phyloP scores from a whole-genome alignment of 1,140 invertebrate species.

The Hyphantria cunea region DNA sequence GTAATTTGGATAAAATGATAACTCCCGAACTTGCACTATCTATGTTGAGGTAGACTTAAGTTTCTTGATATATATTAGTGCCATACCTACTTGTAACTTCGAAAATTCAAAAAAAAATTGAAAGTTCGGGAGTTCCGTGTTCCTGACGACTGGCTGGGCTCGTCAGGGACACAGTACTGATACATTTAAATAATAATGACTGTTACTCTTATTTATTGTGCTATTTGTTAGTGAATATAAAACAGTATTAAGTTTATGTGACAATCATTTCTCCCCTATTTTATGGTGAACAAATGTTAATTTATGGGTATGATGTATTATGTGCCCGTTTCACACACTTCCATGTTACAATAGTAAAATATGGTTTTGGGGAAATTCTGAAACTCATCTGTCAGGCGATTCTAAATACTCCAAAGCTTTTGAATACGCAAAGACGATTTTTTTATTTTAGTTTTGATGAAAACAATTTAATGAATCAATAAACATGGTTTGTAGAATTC shows the following conservation, averaged over 20 bases:
- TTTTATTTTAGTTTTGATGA: too few species aligned
- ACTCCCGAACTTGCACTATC: slow-evolving; percentile 36
- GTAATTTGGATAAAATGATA: slow-evolving; percentile 39
- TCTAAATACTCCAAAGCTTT: too few species aligned
- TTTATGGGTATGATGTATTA: neutral
- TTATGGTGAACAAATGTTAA: slow-evolving; percentile 38
- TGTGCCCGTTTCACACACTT: too few species aligned
- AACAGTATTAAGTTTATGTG: slow-evolving; percentile 38
- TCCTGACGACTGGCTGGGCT: slow-evolving; percentile 63
- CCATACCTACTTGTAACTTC: slow-evolving; percentile 47
- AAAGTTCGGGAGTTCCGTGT: slow-evolving; percentile 44
- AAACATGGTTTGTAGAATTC: too few species aligned
- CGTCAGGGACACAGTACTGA: slow-evolving; percentile 44
- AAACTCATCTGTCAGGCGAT: too few species aligned
- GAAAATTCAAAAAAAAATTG: slow-evolving; percentile 39
- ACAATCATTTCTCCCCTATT: slow-evolving; percentile 23
- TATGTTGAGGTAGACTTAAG: slow-evolving; percentile 22
- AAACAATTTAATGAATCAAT: too few species aligned
- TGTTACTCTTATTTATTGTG: slow-evolving; percentile 33
- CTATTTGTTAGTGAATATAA: slow-evolving; percentile 38
- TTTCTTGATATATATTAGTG: slow-evolving; percentile 45
- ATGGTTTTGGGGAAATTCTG: too few species aligned
- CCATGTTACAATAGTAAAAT: neutral
- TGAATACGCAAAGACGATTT: too few species aligned
- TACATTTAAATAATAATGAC: slow-evolving; percentile 27